phyloP scores from a whole-genome alignment of 1,140 invertebrate species.

The Uloborus diversus region DNA sequence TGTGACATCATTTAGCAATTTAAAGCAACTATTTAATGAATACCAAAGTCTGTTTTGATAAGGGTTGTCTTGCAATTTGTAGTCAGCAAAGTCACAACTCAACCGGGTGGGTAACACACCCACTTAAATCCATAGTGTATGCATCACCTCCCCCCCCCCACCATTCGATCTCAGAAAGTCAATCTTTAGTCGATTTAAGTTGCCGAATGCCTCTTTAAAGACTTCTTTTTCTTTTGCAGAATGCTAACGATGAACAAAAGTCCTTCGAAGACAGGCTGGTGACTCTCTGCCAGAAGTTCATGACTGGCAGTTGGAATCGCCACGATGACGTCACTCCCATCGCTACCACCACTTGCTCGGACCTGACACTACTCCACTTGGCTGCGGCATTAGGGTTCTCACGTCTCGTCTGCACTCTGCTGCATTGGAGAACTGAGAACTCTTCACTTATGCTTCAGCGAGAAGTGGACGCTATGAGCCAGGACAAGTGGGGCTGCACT shows the following conservation, averaged over 20 bases:
- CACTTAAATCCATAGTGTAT: too few relatives aligned
- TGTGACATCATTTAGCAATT: too few relatives aligned
- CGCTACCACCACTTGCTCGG: constrained; percentile 66
- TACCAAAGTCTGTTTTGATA: too few relatives aligned
- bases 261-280: constrained; percentile 83
- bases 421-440: constrained; percentile 89
- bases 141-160: too few relatives aligned
- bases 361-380: constrained; percentile 87
- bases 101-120: too few relatives aligned
- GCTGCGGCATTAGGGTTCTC: constrained; percentile 80
- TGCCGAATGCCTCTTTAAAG: too few relatives aligned
- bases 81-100: too few relatives aligned
- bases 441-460: constrained; percentile 84
- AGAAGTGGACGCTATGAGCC: constrained; percentile 89
- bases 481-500: constrained; percentile 87
- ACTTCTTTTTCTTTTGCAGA: constrained; percentile 27
- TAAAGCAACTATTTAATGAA: too few relatives aligned
- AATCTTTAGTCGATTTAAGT: too few relatives aligned
- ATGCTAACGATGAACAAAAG: constrained; percentile 42
- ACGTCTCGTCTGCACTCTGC: constrained; percentile 75
- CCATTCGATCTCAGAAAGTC: too few relatives aligned
- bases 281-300: constrained; percentile 78
- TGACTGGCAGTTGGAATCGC: constrained; percentile 70
- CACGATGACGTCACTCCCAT: constrained; percentile 62
- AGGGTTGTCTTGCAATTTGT: too few relatives aligned